Evolutionary conservation across 2,888 invertebrate genomes (phyloP), one percentile per base, ranked within the genome.

Genomic region (Limnephilus lunatus): DNA sequence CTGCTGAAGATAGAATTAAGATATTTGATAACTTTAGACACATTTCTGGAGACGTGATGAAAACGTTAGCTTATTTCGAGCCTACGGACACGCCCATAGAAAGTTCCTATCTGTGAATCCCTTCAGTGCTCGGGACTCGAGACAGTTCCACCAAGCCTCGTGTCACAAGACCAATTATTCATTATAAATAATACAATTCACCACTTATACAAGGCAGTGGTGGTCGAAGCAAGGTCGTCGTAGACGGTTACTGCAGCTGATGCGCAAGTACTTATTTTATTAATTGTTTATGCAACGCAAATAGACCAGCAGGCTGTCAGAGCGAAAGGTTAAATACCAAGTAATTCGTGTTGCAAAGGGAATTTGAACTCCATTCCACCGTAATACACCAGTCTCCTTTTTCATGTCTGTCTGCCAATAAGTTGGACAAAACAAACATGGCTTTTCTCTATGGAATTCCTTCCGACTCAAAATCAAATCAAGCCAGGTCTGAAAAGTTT

Each of bases 171-270:
- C 48, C 30, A 48, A 86, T 35, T 86, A 86, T 35, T 86, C 86
- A 83, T 35, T 68, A 82, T 82, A 82, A 83, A 39, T 83, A n/a
- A 39, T 83, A n/a, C 44, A 86, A 25, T 44, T 44, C 19, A 30
- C 44, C 44, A 30, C 85, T 86, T 86, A 35, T 11, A 35, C 9
- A 19, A 68, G 25, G 68, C 25, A 83, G 83, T n/a, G 39, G 19
- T 83, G 86, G 30, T n/a, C n/a, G 30, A 86, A 39, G 86, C 86
- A 86, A 86, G 86, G 86, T 86, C 86, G 86, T 48, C 39, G 35
- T 35, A 25, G 32, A 9, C 25, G 83, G 11, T 31, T 11, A 35
- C 83, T 83, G 83, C 32, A 83, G 83, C 32, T 68, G 83, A 83
- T 83, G 32, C 35, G 15, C 83, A 83, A 83, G 2, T 53, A 53